Evolutionary conservation across 2,113 vertebrate genomes (phyloP).

Genomic region (Tiliqua scincoides): DNA sequence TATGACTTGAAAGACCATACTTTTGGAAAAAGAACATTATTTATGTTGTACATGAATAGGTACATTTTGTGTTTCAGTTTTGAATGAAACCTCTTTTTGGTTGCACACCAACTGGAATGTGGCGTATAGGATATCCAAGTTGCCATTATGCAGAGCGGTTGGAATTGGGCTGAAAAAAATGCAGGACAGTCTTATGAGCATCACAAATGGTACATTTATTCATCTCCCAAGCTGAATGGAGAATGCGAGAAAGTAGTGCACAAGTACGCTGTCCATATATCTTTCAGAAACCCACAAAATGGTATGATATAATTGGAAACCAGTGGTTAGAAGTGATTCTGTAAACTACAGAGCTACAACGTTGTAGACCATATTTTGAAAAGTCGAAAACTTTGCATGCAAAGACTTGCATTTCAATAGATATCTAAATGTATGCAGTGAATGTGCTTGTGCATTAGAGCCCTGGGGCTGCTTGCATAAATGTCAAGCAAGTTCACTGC

Average conservation of each 20-base stretch:
- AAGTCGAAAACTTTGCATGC: not conserved
- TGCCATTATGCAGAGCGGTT: conserved; percentile 20
- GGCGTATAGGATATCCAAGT: conserved; percentile 28
- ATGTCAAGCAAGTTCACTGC: not conserved
- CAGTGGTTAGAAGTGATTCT: conserved; percentile 29
- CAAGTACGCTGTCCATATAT: conserved; percentile 15
- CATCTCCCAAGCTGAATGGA: conserved; percentile 45
- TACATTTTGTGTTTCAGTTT: conserved; percentile 52
- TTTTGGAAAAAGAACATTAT: conserved; percentile 65
- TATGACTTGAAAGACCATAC: conserved; percentile 60
- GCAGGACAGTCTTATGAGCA: conserved; percentile 48
- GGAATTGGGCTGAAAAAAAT: conserved; percentile 15
- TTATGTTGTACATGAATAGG: conserved; percentile 63
- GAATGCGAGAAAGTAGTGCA: conserved; percentile 29
- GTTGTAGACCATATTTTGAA: conserved; percentile 15
- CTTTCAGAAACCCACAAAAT: conserved; percentile 23
- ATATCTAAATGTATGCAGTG: not conserved
- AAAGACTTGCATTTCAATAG: not conserved
- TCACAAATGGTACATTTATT: conserved; percentile 62
- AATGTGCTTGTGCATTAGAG: not conserved
- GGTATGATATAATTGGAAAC: conserved; percentile 38
- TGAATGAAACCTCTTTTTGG: conserved; percentile 55
- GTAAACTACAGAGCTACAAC: conserved; percentile 19
- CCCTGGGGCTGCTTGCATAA: conserved; percentile 13
- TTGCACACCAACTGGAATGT: conserved; percentile 42